These are phyloP conservation scores for Phymorhynchus buccinoides DNA, from an alignment of 1,140 invertebrate species.

Conservation along the genomic window DNA sequence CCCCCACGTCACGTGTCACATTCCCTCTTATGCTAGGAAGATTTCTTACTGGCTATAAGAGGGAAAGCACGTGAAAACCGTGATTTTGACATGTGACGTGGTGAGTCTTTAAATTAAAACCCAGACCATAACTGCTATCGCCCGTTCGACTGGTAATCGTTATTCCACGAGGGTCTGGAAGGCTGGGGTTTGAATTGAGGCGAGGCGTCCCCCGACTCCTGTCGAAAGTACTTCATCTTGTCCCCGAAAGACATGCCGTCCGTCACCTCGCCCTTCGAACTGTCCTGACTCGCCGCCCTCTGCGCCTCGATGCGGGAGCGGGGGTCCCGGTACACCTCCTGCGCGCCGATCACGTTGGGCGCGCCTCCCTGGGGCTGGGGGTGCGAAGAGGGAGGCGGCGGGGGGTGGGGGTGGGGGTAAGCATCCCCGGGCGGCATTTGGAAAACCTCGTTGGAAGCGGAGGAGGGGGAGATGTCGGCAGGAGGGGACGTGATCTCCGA, in stretches of 20 bases:
- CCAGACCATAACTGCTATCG: conserved; percentile 44
- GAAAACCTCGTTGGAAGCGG: conserved; percentile 41
- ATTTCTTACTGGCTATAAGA: no score
- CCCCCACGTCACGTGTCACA: no score
- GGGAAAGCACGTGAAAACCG: no score
- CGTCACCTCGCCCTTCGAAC: conserved; percentile 36
- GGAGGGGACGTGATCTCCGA: conserved; percentile 46
- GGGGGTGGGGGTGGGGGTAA: conserved; percentile 19
- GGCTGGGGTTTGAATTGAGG: conserved; percentile 69
- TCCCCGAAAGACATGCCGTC: conserved; percentile 72
- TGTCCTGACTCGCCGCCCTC: conserved; percentile 53
- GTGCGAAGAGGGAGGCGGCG: conserved; percentile 32
- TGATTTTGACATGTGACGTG: no score
- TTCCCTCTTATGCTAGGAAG: no score
- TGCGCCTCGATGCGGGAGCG: conserved; percentile 71
- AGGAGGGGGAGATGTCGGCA: conserved; percentile 38
- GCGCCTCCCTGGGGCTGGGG: conserved; percentile 53
- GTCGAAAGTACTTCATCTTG: conserved; percentile 75
- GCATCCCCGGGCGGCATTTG: conserved; percentile 21
- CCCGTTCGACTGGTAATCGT: conserved; percentile 69
- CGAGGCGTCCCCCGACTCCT: conserved; percentile 71
- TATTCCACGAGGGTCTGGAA: conserved; percentile 64
- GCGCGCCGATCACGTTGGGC: conserved; percentile 71
- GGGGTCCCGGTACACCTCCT: conserved; percentile 75
- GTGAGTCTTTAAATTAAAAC: neutral